Evolutionary conservation across 2,113 vertebrate species (phyloP), one percentile per base, ranked within the genome.

Genomic region (Danio rerio): DNA sequence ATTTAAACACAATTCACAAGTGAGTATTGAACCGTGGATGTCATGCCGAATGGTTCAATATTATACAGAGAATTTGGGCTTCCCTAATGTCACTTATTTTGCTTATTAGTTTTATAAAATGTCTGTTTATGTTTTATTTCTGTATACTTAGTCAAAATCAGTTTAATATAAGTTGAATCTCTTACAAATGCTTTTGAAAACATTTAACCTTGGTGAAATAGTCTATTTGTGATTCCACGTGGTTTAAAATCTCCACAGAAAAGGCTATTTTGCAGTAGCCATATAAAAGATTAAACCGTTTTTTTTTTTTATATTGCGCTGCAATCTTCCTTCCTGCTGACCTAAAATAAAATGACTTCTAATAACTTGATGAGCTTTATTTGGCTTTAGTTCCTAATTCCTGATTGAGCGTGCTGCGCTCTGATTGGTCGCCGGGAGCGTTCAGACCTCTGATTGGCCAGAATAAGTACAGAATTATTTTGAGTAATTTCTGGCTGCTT

Each of bases 381-480:
- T 69, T 20, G 18, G 16, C 66, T 11, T 18, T 4, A 10, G 66
- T 20, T 18, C 16, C 10, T 70, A 70, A 21, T 15, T 72, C 69
- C 69, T 31, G 69, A 72, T 40, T 53, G 7, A 53, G 13, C n/a
- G 20, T 9, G 4, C 49, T 72, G 56, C 20, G 4, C 49, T 63
- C 66, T 18, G 58, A 83, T 79, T 83, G 75, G 82, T 15, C 52
- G 8, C 12, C 11, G 11, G n/a, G 56, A 6, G 16, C 9, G 10
- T 72, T 58, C 49, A 52, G 12, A 12, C 0, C 0, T 20, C 8
- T 58, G 65, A 85, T 78, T 82, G 80, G 80, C 49, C 59, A 11
- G 20, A 61, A 45, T n/a, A 15, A 68, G 15, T 18, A 21, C 61
- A 42, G 61, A 71, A 20, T 72, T 79, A 63, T 78, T 58, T 78